A percentile compares a stretch with the other conserved stretches of the same genome.
These are phyloP conservation scores for Cacatua alba DNA, from an alignment of 2,113 vertebrate genomes.

Conservation along the genomic window DNA sequence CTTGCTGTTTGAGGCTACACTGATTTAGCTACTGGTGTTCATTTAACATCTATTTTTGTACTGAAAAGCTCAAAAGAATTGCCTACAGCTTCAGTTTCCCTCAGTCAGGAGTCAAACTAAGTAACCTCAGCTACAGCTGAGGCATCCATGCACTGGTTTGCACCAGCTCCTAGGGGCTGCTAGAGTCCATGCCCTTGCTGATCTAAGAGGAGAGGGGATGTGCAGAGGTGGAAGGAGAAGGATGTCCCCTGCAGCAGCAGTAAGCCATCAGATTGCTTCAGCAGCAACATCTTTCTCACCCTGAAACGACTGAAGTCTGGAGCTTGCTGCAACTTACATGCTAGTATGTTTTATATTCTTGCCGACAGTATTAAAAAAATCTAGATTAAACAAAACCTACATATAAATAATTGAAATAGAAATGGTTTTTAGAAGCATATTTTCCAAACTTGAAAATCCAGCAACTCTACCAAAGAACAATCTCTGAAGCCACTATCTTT, in stretches of 20 bases:
- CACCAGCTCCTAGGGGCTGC: accelerated
- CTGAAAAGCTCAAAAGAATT: not conserved
- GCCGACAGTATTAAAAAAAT: not conserved
- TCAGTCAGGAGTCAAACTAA: not conserved
- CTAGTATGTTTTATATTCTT: not conserved
- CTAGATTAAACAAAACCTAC: not conserved
- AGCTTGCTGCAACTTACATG: not conserved
- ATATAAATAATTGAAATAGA: not conserved
- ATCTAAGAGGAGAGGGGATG: not conserved
- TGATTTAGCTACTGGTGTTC: not conserved
- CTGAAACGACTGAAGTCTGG: not conserved
- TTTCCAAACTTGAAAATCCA: not conserved
- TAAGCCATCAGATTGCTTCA: not conserved
- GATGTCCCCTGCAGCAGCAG: not conserved
- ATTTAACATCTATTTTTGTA: not conserved
- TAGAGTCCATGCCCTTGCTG: not conserved
- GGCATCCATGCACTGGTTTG: not conserved
- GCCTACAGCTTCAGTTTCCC: not conserved
- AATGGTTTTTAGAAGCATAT: not conserved
- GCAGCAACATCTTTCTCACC: not conserved
- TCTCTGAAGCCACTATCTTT: not conserved
- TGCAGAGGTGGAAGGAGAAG: not conserved
- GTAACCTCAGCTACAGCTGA: not conserved
- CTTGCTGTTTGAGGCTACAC: not conserved
- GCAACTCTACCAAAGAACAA: not conserved